Conservation (phyloP, 2,113 vertebrate genomes). For the Cebus imitator region DNA sequence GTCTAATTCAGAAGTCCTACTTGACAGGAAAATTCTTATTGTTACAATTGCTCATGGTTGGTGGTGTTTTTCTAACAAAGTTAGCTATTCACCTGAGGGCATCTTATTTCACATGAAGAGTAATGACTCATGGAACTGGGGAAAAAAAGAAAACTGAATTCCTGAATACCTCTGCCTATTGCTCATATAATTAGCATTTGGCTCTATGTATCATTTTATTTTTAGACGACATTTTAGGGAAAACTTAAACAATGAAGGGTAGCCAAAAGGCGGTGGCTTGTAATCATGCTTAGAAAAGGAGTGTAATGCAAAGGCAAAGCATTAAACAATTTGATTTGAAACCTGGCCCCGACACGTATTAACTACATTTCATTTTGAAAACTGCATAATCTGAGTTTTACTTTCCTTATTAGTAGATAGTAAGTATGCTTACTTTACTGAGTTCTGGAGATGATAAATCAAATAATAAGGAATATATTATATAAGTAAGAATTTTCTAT, state of each 20-base stretch:
- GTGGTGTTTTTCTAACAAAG: background rate
- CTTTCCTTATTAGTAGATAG: background rate
- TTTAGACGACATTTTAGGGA: background rate
- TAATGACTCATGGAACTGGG: constrained; percentile 25
- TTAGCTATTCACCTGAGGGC: background rate
- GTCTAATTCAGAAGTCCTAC: background rate
- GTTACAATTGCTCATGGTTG: background rate
- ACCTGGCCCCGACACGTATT: background rate
- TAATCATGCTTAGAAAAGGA: background rate
- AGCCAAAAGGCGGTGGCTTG: background rate
- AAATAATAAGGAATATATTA: background rate
- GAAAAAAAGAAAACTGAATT: background rate
- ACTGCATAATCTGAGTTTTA: background rate
- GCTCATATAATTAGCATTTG: constrained; percentile 41
- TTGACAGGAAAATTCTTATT: constrained; percentile 13
- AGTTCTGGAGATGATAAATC: background rate
- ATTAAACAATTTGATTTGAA: background rate
- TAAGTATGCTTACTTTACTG: background rate
- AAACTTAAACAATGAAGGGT: background rate
- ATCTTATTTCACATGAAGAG: background rate
- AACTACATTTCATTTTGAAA: constrained; percentile 8
- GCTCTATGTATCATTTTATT: background rate
- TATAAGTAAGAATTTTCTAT: background rate
- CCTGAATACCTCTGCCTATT: background rate
- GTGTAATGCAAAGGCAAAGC: background rate